These are phyloP conservation scores for Pardosa pseudoannulata DNA, from an alignment of 2,888 invertebrate genomes.

Conservation along the genomic window DNA sequence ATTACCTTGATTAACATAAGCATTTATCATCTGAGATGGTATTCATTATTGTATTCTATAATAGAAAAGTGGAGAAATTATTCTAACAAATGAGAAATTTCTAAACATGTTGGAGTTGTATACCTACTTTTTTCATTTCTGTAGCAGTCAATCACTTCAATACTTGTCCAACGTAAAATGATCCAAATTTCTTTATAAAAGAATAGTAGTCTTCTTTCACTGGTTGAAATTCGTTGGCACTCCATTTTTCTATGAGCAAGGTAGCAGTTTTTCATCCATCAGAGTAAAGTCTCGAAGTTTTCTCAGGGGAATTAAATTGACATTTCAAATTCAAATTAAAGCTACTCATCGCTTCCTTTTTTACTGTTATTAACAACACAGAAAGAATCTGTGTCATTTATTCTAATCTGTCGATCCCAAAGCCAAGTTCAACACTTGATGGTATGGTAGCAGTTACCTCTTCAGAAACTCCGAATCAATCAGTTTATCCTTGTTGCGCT, in stretches of 20 bases:
- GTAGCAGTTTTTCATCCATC: conserved; percentile 11
- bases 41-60: no score
- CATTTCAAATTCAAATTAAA: conserved; percentile 16
- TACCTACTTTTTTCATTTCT: no score
- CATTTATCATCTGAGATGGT: no score
- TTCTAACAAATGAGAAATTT: no score
- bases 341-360: background rate
- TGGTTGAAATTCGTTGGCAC: conserved; percentile 10
- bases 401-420: no score
- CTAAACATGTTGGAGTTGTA: no score
- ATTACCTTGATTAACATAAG: no score
- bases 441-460: background rate
- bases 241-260: conserved; percentile 15
- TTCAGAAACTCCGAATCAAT: conserved; percentile 1
- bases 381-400: conserved; percentile 14
- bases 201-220: conserved; percentile 11
- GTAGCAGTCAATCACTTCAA: no score
- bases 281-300: conserved; percentile 8
- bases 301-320: conserved; percentile 8
- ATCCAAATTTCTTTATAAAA: background rate
- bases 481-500: conserved; percentile 8
- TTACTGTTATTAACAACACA: conserved; percentile 13
- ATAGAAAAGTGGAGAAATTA: no score
- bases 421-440: background rate
- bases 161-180: conserved; percentile 12